Base-by-base conservation (phyloP, 2,113 vertebrate species). In the Solea solea region DNA sequence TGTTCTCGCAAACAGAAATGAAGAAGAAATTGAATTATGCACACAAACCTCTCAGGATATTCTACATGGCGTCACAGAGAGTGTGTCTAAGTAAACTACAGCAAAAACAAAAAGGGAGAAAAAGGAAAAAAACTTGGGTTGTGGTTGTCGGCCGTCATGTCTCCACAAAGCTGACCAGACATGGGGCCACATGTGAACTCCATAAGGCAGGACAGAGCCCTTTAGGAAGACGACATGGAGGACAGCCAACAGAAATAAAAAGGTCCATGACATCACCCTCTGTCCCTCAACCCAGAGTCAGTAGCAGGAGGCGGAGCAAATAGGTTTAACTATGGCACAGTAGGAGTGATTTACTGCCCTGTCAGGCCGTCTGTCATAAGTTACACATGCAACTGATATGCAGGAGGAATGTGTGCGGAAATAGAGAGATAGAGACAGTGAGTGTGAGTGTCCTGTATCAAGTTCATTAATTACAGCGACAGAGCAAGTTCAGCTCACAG, bases 211-310 rank as follows among this genome's bases (percentile, higher is more conserved):
- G 52, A 64, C 9, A 11, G 28, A 69, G 69, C 45, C 44, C 39
- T 72, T 72, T 48, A 72, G 63, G 63, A 70, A 72, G 72, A 76
- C 68, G 49, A 64, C 13, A 39, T 62, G 65, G 54, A 82, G 49
- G 56, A 48, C 54, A 48, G 76, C 83, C 83, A 84, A 75, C 69
- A 50, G 63, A 81, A 88, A 88, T 79, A 80, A 80, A 12, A 72
- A 81, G 49, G 40, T 14, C 69, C 51, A 83, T 90, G 81, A 89
- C 82, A 82, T 84, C 83, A 83, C 56, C 61, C 51, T 62, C 28
- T 28, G 62, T 76, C 76, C 54, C 65, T 49, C 46, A 58, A 64
- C 54, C 53, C 53, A 12, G 13, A 55, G 56, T 49, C 57, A 59
- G 50, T 60, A 48, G 60, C 55, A 58, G 63, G 72, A 79, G 76